These are phyloP conservation scores for rat (Rattus norvegicus) DNA, from an alignment of 2,113 vertebrate species.

Conservation along the genomic window GRCr8 NC_086030.1:34124001-34124500, in stretches of 20 bases:
- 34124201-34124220: neutral
- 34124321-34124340: neutral
- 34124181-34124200: rapidly evolving
- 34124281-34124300: neutral
- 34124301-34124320: neutral
- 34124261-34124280: neutral
- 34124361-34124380: neutral
- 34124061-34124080: neutral
- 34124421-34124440: rapidly evolving
- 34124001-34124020: neutral
- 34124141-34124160: neutral
- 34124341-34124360: neutral
- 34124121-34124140: neutral
- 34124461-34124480: neutral
- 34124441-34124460: neutral
- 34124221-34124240: neutral
- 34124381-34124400: neutral
- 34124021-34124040: neutral
- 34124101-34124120: neutral
- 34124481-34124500: neutral
- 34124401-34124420: neutral
- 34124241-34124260: too few species aligned
- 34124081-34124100: neutral
- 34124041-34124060: neutral
- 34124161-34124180: too few species aligned